phyloP scores from a whole-genome alignment of 2,888 invertebrate species.

The Spisula solida region DNA sequence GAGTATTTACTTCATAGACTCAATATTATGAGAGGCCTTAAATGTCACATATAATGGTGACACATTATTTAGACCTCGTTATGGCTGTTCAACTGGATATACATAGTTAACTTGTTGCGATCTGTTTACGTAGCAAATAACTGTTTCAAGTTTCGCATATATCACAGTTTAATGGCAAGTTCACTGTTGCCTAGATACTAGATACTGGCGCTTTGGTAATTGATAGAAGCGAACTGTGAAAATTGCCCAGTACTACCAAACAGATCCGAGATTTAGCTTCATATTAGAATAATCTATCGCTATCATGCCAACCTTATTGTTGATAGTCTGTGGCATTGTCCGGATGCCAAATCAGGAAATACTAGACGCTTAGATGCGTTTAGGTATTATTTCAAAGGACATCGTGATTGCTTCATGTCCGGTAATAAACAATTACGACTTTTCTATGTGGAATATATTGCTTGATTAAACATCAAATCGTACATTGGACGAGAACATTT shows the following conservation, averaged over 20 bases:
- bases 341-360: no score
- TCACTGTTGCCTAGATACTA: not conserved
- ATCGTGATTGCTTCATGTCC: no score
- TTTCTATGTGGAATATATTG: no score
- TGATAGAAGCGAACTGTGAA: not conserved
- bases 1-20: no score
- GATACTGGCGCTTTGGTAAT: not conserved
- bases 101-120: not conserved
- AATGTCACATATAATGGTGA: not conserved
- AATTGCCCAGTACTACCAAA: not conserved
- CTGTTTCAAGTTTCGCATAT: not conserved
- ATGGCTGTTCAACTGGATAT: not conserved
- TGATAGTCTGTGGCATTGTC: no score
- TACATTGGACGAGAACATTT: no score
- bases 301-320: not conserved
- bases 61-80: not conserved
- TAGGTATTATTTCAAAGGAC: no score
- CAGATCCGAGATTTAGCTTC: not conserved
- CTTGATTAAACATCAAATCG: no score
- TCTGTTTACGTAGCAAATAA: not conserved
- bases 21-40: not conserved
- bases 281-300: conserved; percentile 5
- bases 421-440: no score
- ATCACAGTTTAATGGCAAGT: not conserved
- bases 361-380: no score